phyloP scores from a whole-genome alignment of 2,797 vertebrate genomes.

The Florisuga fusca region DNA sequence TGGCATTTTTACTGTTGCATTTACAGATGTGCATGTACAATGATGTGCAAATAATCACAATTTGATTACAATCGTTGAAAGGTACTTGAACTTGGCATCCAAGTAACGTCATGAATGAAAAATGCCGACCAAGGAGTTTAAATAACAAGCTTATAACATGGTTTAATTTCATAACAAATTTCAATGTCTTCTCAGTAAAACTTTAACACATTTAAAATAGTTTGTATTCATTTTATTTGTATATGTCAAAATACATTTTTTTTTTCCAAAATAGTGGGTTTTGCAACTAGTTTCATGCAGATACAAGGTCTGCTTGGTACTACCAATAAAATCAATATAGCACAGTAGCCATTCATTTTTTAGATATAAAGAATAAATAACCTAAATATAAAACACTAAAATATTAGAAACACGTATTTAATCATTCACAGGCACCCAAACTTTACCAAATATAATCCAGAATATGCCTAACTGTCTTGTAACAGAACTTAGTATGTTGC shows the following conservation, averaged over 20 bases:
- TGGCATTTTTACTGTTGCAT: slow-evolving; percentile 78
- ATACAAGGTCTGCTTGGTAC: slow-evolving; percentile 88
- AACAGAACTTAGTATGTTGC: slow-evolving; percentile 74
- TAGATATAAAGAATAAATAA: slow-evolving; percentile 90
- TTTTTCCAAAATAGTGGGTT: slow-evolving; percentile 87
- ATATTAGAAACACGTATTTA: slow-evolving; percentile 86
- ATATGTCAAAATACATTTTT: slow-evolving; percentile 89
- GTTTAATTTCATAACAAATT: slow-evolving; percentile 62
- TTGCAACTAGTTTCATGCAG: slow-evolving; percentile 88
- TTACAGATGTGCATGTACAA: slow-evolving; percentile 82
- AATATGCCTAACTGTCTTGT: slow-evolving; percentile 81
- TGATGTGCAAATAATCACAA: slow-evolving; percentile 80
- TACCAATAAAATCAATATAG: slow-evolving; percentile 88
- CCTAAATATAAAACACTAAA: slow-evolving; percentile 91
- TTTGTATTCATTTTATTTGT: slow-evolving; percentile 90
- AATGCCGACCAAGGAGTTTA: slow-evolving; percentile 76
- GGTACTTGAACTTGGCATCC: slow-evolving; percentile 72
- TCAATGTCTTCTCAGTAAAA: slow-evolving; percentile 77
- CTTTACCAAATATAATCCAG: slow-evolving; percentile 82
- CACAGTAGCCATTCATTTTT: slow-evolving; percentile 86
- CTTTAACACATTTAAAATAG: slow-evolving; percentile 85
- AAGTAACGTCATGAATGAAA: slow-evolving; percentile 69
- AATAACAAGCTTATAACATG: slow-evolving; percentile 74
- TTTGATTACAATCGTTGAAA: slow-evolving; percentile 77
- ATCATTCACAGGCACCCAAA: slow-evolving; percentile 86